These are phyloP conservation scores for Pseudococcus jackbeardsleyi DNA, from an alignment of 2,888 invertebrate species.

Conservation along the genomic window DNA sequence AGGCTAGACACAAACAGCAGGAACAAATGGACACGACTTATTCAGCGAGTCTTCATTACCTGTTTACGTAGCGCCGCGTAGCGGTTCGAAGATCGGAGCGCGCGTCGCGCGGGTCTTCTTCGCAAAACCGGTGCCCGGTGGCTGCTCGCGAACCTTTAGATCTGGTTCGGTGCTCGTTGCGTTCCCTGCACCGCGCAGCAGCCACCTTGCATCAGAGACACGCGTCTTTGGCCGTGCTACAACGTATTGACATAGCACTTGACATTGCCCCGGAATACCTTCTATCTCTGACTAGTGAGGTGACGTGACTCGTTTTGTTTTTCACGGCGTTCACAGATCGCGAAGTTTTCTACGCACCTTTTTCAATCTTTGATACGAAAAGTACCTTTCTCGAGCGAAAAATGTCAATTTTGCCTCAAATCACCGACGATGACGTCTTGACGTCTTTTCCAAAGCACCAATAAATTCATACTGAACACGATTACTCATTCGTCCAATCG, in stretches of 20 bases:
- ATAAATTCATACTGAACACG: too few species aligned
- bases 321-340: neutral
- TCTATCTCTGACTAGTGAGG: neutral
- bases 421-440: too few species aligned
- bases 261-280: conserved; percentile 37
- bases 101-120: neutral
- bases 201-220: conserved; percentile 6
- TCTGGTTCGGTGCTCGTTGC: neutral
- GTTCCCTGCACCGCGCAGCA: neutral
- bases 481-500: too few species aligned
- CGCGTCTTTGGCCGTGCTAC: conserved; percentile 40
- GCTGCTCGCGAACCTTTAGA: conserved; percentile 23
- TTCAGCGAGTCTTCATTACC: conserved; percentile 13
- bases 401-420: too few species aligned
- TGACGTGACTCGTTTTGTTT: neutral
- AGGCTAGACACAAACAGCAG: neutral
- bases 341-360: too few species aligned
- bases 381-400: too few species aligned
- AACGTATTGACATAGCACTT: conserved; percentile 30
- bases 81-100: neutral
- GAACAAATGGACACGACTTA: conserved; percentile 5
- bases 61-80: neutral
- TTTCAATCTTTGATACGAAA: too few species aligned
- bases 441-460: too few species aligned
- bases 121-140: conserved; percentile 9